These are phyloP conservation scores for Epinephelus moara DNA, from an alignment of 2,113 vertebrate genomes.

Conservation along the genomic window DNA sequence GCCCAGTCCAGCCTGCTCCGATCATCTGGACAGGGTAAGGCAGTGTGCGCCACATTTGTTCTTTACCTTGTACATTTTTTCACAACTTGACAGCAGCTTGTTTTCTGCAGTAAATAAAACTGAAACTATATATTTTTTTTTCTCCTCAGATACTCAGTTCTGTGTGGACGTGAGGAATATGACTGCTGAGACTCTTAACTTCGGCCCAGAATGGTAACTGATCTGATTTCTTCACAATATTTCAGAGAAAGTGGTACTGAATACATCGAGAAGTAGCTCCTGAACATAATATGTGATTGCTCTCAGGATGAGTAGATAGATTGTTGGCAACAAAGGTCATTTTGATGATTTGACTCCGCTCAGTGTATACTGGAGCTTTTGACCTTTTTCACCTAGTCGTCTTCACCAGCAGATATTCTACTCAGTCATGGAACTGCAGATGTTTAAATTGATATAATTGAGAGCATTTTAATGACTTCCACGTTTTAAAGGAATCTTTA, in stretches of 20 bases:
- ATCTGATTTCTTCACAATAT: not conserved
- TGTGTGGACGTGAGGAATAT: conserved; percentile 87
- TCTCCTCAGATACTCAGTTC: conserved; percentile 82
- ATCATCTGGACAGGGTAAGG: conserved; percentile 87
- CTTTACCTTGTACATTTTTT: not conserved
- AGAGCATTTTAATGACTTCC: not conserved
- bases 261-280: not conserved
- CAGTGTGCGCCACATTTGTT: not conserved
- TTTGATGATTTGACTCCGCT: not conserved
- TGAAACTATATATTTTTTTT: not conserved
- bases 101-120: not conserved
- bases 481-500: not conserved
- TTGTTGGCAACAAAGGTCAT: not conserved
- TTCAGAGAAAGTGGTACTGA: not conserved
- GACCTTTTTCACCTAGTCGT: not conserved
- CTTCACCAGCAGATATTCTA: not conserved
- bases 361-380: not conserved
- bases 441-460: not conserved
- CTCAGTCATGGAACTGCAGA: not conserved
- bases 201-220: conserved; percentile 93
- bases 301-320: not conserved
- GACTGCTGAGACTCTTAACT: conserved; percentile 96
- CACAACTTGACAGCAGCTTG: not conserved
- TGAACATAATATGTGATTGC: not conserved
- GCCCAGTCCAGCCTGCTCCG: conserved; percentile 85